phyloP scores from a whole-genome alignment of 1,140 invertebrate species.

The Neodiprion fabricii region DNA sequence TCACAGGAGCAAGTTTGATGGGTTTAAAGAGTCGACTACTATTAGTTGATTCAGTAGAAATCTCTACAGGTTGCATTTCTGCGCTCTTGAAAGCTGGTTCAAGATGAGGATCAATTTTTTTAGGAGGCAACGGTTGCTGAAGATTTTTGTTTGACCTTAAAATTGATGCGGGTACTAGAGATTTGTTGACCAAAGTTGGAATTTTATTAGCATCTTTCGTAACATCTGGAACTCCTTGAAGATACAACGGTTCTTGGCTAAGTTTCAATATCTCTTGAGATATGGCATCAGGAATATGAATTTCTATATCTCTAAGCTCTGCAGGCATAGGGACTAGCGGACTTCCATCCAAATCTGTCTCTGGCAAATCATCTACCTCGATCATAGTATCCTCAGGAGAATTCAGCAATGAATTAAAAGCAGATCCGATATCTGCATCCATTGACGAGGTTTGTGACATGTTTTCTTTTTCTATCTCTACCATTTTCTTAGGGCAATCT shows the following conservation, averaged over 20 bases:
- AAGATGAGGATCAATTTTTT: conserved; percentile 14
- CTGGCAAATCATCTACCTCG: conserved; percentile 36
- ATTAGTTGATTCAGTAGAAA: conserved; percentile 8
- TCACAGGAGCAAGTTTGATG: conserved; percentile 35
- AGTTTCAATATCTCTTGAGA: not conserved
- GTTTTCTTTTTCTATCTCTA: not conserved
- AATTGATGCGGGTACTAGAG: conserved; percentile 40
- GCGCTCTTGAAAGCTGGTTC: conserved; percentile 44
- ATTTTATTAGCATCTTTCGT: conserved; percentile 44
- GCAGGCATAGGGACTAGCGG: conserved; percentile 30
- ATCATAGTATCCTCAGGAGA: conserved; percentile 20
- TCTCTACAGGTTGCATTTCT: conserved; percentile 44
- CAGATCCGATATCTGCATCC: not conserved
- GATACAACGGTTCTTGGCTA: conserved; percentile 30
- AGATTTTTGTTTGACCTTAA: conserved; percentile 44
- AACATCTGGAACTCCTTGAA: conserved; percentile 40
- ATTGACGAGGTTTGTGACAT: not conserved
- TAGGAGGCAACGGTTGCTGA: conserved; percentile 31
- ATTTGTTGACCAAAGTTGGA: conserved; percentile 42
- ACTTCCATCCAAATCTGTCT: conserved; percentile 43
- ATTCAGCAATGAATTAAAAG: not conserved
- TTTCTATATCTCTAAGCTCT: conserved; percentile 20
- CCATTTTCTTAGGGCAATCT: not conserved
- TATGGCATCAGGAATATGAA: not conserved
- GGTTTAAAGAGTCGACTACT: conserved; percentile 37